These are phyloP conservation scores for Dione vanillae DNA, from an alignment of 2,888 invertebrate species.

Conservation along the genomic window DNA sequence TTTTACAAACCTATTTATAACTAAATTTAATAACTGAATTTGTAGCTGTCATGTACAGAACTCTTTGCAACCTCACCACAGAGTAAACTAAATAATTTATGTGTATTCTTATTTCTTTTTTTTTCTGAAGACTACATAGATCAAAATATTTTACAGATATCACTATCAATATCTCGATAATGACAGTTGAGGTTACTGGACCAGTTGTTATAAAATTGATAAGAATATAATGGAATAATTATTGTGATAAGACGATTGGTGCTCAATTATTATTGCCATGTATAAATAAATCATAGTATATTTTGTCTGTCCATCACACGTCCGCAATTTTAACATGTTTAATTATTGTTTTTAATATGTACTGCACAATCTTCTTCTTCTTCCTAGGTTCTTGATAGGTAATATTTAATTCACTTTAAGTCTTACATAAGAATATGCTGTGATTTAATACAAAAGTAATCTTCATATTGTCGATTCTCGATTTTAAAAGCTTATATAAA, in stretches of 20 bases:
- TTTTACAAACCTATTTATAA: no score
- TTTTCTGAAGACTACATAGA: not conserved
- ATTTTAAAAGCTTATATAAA: no score
- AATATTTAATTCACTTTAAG: no score
- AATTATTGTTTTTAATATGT: no score
- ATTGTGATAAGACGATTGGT: constrained; percentile 40
- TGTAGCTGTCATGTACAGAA: no score
- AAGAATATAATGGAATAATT: constrained; percentile 19
- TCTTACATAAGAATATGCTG: no score
- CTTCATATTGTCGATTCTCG: no score
- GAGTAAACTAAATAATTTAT: not conserved
- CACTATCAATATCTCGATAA: constrained; percentile 19
- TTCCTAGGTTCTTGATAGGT: not conserved
- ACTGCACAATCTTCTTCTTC: no score
- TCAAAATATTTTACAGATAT: not conserved
- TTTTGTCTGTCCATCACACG: not conserved
- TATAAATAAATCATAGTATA: not conserved
- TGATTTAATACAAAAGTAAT: no score
- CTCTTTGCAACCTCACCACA: no score
- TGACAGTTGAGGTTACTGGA: constrained; percentile 37
- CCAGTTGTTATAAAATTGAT: constrained; percentile 27
- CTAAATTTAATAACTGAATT: no score
- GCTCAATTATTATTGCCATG: constrained; percentile 25
- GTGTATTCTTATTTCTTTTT: not conserved
- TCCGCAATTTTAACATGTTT: not conserved